phyloP scores from a whole-genome alignment of 2,113 vertebrate species.

The Melozone crissalis region DNA sequence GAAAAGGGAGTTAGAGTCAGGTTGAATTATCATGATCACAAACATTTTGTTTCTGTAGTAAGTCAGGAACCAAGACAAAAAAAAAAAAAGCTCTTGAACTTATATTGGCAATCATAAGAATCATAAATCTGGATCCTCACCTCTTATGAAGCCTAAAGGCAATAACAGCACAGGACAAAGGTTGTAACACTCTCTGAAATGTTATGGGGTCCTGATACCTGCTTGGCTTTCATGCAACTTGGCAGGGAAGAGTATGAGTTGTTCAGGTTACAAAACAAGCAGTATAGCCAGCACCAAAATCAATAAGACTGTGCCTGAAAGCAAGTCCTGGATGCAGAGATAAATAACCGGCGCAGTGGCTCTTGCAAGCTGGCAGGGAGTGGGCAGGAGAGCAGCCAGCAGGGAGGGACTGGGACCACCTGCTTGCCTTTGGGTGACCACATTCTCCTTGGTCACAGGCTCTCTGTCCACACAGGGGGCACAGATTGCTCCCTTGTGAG shows the following conservation, averaged over 20 bases:
- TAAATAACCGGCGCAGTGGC: background rate
- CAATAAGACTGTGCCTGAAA: background rate
- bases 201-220: background rate
- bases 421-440: background rate
- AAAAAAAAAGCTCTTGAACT: background rate
- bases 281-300: background rate
- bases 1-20: background rate
- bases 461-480: background rate
- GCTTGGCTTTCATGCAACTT: background rate
- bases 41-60: background rate
- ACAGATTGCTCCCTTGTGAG: background rate
- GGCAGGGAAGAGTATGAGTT: background rate
- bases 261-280: slow-evolving; percentile 34
- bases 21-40: background rate
- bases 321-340: background rate
- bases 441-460: background rate
- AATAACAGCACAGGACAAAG: background rate
- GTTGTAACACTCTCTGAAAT: background rate
- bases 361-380: background rate
- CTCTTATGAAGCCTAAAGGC: background rate
- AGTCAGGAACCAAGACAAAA: background rate
- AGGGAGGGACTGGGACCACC: background rate
- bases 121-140: background rate
- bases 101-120: background rate
- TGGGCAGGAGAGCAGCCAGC: background rate